phyloP scores from a whole-genome alignment of 1,140 invertebrate species.

The Drosophila tropicalis region DNA sequence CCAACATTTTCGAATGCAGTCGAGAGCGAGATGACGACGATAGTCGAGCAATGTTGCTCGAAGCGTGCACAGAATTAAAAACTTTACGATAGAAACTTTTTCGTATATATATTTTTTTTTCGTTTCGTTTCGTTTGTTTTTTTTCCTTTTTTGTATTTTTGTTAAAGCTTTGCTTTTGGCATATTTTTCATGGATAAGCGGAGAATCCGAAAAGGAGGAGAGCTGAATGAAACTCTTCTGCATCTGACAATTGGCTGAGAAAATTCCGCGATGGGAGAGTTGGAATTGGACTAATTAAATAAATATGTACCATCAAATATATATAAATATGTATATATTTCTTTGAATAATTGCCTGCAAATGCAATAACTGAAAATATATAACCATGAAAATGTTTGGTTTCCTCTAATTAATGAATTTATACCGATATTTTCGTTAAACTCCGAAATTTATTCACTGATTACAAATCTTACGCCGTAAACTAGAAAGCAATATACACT shows the following conservation, averaged over 20 bases:
- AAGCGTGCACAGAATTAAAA: constrained; percentile 54
- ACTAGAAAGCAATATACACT: no score
- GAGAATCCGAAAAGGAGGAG: background rate
- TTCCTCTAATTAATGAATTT: no score
- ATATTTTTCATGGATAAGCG: constrained; percentile 1
- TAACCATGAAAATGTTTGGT: no score
- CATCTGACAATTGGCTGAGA: background rate
- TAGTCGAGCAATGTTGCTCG: constrained; percentile 24
- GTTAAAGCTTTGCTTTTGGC: background rate
- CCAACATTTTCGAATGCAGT: constrained; percentile 53
- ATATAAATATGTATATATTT: background rate
- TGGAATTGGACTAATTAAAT: background rate
- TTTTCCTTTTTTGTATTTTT: no score
- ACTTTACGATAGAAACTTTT: constrained; percentile 49
- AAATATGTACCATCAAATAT: background rate
- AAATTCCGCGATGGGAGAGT: background rate
- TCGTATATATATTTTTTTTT: background rate
- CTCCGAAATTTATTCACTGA: no score
- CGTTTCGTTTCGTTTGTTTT: no score
- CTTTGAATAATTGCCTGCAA: no score
- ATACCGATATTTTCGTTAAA: no score
- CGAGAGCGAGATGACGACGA: constrained; percentile 33
- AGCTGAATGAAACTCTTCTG: background rate
- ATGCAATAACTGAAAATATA: no score
- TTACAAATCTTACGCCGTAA: no score